phyloP scores from a whole-genome alignment of 2,113 vertebrate species.

The Coturnix japonica region DNA sequence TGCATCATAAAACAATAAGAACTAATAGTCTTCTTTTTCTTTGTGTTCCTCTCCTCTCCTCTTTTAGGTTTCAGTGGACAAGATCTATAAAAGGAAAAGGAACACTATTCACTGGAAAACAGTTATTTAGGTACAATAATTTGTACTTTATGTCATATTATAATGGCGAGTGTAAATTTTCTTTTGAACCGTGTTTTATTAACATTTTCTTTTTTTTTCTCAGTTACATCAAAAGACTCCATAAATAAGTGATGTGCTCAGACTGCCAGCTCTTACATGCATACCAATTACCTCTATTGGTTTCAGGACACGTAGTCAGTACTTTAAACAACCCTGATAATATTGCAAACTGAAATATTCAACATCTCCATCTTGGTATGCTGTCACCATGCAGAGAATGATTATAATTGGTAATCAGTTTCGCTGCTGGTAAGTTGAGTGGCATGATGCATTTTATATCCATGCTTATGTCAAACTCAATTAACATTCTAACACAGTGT shows the following conservation, averaged over 20 bases:
- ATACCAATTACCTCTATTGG: slow-evolving; percentile 86
- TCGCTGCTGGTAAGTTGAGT: slow-evolving; percentile 81
- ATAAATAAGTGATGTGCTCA: slow-evolving; percentile 87
- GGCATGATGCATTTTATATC: slow-evolving; percentile 81
- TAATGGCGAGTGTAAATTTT: slow-evolving; percentile 81
- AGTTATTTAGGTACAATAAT: slow-evolving; percentile 80
- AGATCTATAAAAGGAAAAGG: slow-evolving; percentile 64
- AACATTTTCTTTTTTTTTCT: slow-evolving; percentile 69
- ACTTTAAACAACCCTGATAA: slow-evolving; percentile 85
- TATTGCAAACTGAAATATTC: slow-evolving; percentile 87
- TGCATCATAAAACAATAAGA: slow-evolving; percentile 42
- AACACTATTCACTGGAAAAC: slow-evolving; percentile 74
- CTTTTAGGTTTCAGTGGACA: slow-evolving; percentile 52
- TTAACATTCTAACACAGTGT: slow-evolving; percentile 81
- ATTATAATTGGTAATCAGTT: slow-evolving; percentile 89
- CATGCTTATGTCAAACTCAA: slow-evolving; percentile 85
- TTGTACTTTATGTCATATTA: slow-evolving; percentile 81
- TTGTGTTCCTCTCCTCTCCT: not conserved
- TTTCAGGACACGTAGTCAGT: slow-evolving; percentile 86
- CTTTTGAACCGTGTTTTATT: slow-evolving; percentile 85
- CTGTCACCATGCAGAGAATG: slow-evolving; percentile 79
- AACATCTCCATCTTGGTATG: slow-evolving; percentile 83
- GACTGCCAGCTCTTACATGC: slow-evolving; percentile 81
- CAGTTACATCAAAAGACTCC: slow-evolving; percentile 83
- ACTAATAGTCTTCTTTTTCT: slow-evolving; percentile 37